Evolutionary conservation across 2,888 invertebrate genomes (phyloP).

Genomic region (Drosophila melanocephala): DNA sequence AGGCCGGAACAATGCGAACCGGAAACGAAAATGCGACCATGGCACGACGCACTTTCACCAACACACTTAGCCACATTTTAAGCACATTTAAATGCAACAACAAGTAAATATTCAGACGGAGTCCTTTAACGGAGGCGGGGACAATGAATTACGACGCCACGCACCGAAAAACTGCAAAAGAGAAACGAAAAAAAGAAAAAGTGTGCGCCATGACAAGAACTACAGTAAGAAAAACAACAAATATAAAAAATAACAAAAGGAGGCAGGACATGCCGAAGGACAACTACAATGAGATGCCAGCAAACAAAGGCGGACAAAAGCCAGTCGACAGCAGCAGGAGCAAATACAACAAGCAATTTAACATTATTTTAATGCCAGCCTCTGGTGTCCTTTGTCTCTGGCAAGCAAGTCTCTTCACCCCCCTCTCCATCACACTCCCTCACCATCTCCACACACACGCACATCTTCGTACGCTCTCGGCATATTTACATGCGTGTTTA

Average conservation of each 20-base stretch:
- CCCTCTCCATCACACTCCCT: not conserved
- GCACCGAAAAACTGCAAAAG: conserved; percentile 50
- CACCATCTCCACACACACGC: not conserved
- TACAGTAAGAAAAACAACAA: conserved; percentile 4
- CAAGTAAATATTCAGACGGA: conserved; percentile 52
- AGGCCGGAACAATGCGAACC: conserved; percentile 15
- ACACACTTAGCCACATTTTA: conserved; percentile 67
- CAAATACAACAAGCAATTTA: conserved; percentile 72
- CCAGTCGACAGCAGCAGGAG: conserved; percentile 34
- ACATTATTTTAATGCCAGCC: conserved; percentile 71
- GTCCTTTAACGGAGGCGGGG: conserved; percentile 35
- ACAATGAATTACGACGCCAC: conserved; percentile 68
- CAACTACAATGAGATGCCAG: conserved; percentile 62
- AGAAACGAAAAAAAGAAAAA: conserved; percentile 17
- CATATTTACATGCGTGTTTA: conserved; percentile 72
- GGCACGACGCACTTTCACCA: conserved; percentile 48
- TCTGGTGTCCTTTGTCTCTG: conserved; percentile 60
- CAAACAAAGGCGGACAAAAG: conserved; percentile 53
- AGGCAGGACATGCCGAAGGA: conserved; percentile 62
- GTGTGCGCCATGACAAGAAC: conserved; percentile 41
- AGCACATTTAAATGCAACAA: conserved; percentile 70
- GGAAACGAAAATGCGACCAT: conserved; percentile 46
- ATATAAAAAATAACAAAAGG: conserved; percentile 17
- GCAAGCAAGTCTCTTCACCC: not conserved
- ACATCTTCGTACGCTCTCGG: conserved; percentile 3